A percentile compares a stretch with the other conserved stretches of the same genome.
Evolutionary conservation across 2,113 vertebrate genomes (phyloP).

Genomic region (Pelodiscus sinensis): DNA sequence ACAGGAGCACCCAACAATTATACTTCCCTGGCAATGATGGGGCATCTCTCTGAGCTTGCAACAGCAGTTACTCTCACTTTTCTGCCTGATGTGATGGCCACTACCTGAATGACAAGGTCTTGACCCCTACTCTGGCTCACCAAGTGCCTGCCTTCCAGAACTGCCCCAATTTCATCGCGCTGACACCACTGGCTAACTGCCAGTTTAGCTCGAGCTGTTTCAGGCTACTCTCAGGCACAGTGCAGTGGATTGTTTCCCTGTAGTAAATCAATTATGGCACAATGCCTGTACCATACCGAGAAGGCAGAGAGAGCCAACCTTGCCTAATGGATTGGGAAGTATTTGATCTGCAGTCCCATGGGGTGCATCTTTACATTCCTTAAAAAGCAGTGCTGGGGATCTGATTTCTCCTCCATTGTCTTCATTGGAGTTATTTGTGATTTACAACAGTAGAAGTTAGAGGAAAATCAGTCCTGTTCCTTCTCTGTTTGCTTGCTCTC

Average conservation of each 20-base stretch:
- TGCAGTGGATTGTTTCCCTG: conserved; percentile 46
- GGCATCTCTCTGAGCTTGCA: not conserved
- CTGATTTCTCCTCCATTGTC: conserved; percentile 40
- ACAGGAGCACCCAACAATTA: not conserved
- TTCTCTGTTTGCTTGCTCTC: conserved; percentile 23
- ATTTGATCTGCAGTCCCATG: conserved; percentile 56
- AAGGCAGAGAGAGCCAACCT: conserved; percentile 64
- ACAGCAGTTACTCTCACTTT: conserved; percentile 14
- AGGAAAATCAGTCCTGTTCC: conserved; percentile 55
- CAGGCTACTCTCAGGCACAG: conserved; percentile 12
- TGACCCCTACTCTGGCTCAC: not conserved
- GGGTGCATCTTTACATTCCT: conserved; percentile 31
- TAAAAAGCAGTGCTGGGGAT: not conserved
- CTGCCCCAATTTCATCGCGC: not conserved
- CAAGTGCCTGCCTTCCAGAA: not conserved
- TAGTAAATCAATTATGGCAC: conserved; percentile 60
- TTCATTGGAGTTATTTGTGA: not conserved
- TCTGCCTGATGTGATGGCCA: not conserved
- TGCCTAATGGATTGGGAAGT: conserved; percentile 68
- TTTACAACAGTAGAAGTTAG: not conserved
- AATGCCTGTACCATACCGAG: conserved; percentile 27
- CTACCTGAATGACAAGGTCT: fast-evolving
- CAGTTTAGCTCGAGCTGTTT: conserved; percentile 30
- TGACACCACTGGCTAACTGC: conserved; percentile 45
- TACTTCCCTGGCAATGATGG: not conserved